Evolutionary conservation across 1,140 invertebrate genomes (phyloP), one percentile per base, ranked within the genome.

Genomic region (Diachasmimorpha longicaudata): DNA sequence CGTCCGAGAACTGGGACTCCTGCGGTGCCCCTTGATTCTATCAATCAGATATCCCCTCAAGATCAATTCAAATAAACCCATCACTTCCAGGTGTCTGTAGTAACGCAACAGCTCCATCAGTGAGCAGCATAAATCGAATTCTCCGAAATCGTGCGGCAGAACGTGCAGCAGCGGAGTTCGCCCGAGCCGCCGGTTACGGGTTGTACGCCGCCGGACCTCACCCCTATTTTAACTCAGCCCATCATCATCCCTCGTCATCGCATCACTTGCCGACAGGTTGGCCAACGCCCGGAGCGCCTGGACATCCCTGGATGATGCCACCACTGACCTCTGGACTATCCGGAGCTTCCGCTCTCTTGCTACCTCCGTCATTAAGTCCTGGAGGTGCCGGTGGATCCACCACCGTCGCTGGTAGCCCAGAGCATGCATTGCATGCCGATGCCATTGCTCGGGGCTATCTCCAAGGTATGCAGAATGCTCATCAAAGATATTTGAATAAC

Each of bases 61-160:
- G 14, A 16, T 19, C 6, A 14, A 52, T 4, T 19, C 9, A 52
- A 8, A 52, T 52, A 19, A 52, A 52, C 9, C 13, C 48, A 16
- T 52, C 6, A 52, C 1, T 52, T 89, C 3, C 89, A 94, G 94
- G 93, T 55, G 96, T 98, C 11, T 98, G 96, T 85, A 97, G 96
- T 39, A 97, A 97, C 86, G 94, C 94, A 77, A 96, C 94, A 76
- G 96, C 92, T 52, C 96, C 96, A 0, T 97, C 96, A 46, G 97
- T 98, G 0, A 96, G 95, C 80, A 97, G 96, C 78, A 98, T 98
- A 83, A 98, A 98, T 86, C 91, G 97, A 78, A 98, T 98, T 79
- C 88, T 98, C 58, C 87, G 96, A 71, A 98, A 98, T 85, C 90
- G 96, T 14, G 96, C 96, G 0, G 96, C 96, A 0, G 96, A 98